phyloP scores from a whole-genome alignment of 2,797 vertebrate species.

The Botia kubotai region DNA sequence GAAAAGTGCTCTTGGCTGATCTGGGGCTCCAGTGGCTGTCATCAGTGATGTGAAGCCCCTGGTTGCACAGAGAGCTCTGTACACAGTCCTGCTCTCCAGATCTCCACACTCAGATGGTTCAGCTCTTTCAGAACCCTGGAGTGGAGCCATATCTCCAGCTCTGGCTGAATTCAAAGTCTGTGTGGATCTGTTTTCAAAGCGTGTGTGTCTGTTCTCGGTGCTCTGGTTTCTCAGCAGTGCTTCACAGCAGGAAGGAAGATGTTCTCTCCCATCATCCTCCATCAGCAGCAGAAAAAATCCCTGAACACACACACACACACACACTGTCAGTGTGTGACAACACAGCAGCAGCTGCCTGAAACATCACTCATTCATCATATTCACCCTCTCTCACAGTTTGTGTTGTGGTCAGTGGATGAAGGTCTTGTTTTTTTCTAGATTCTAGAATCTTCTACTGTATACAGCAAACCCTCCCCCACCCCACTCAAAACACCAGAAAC shows the following conservation, averaged over 20 bases:
- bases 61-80: constrained; percentile 12
- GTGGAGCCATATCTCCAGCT: constrained; percentile 44
- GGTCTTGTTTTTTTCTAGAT: neutral
- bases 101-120: constrained; percentile 14
- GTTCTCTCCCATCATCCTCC: constrained; percentile 86
- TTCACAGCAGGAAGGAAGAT: constrained; percentile 75
- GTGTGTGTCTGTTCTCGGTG: constrained; percentile 64
- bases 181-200: constrained; percentile 25
- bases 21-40: constrained; percentile 4
- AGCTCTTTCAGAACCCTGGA: constrained; percentile 36
- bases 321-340: constrained; percentile 6
- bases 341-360: neutral
- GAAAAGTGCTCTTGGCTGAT: constrained; percentile 49
- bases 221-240: constrained; percentile 72
- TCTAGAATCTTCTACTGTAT: no score
- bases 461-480: neutral
- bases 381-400: neutral
- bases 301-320: constrained; percentile 46
- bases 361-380: neutral
- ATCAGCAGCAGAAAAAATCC: constrained; percentile 80
- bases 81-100: constrained; percentile 10
- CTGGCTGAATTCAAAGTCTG: constrained; percentile 25
- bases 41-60: constrained; percentile 26
- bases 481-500: no score
- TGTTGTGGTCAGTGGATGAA: neutral